These are phyloP conservation scores for Bombus superbus DNA, from an alignment of 1,140 invertebrate species.

Conservation along the genomic window DNA sequence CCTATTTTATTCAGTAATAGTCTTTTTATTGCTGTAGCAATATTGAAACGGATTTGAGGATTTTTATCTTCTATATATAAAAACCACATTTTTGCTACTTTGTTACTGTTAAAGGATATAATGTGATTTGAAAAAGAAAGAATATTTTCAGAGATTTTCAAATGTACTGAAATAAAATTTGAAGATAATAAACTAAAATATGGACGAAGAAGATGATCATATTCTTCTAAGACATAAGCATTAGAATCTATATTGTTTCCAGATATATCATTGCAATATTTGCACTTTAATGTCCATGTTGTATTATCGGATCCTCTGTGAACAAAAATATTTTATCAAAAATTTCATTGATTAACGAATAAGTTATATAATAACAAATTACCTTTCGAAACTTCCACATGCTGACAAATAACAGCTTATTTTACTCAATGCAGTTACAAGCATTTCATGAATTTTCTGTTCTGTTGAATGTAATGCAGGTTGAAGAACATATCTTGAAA, in stretches of 20 bases:
- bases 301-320: constrained; percentile 68
- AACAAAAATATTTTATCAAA: constrained; percentile 43
- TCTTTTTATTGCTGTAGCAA: constrained; percentile 71
- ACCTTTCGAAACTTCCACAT: constrained; percentile 70
- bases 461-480: constrained; percentile 69
- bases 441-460: constrained; percentile 64
- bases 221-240: constrained; percentile 41
- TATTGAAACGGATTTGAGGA: constrained; percentile 73
- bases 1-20: constrained; percentile 76
- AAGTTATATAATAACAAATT: constrained; percentile 35
- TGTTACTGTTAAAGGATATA: constrained; percentile 75
- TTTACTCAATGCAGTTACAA: constrained; percentile 72
- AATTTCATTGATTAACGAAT: neutral
- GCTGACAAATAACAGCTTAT: constrained; percentile 74
- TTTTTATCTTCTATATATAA: constrained; percentile 75
- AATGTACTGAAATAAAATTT: constrained; percentile 61
- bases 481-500: constrained; percentile 71
- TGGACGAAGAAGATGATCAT: constrained; percentile 64
- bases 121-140: constrained; percentile 79
- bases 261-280: constrained; percentile 68
- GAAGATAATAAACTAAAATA: constrained; percentile 71
- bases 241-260: constrained; percentile 43
- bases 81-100: constrained; percentile 77
- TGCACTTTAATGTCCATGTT: constrained; percentile 71
- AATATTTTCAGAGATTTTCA: constrained; percentile 75